Evolutionary conservation across 2,113 vertebrate species (phyloP).

Genomic region (Hystrix cristata): DNA sequence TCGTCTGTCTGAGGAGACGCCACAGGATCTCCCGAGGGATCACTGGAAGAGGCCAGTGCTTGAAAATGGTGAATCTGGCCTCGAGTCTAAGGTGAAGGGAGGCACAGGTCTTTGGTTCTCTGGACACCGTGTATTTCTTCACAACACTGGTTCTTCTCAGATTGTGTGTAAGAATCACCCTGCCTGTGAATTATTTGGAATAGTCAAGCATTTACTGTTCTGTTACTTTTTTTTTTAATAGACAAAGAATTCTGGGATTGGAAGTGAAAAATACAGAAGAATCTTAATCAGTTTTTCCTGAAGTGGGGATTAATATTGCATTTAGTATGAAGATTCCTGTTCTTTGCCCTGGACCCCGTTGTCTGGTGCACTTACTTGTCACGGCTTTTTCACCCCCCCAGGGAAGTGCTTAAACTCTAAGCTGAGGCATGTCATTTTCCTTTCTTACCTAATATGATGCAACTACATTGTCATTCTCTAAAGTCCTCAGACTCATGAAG

Average conservation of each 20-base stretch:
- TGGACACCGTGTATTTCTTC: background rate
- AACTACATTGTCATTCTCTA: background rate
- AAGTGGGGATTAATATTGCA: background rate
- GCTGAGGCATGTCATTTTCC: background rate
- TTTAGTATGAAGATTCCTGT: background rate
- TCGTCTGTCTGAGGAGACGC: background rate
- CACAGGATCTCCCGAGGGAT: background rate
- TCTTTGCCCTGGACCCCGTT: background rate
- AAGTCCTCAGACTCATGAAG: background rate
- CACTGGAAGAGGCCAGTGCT: background rate
- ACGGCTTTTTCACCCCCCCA: background rate
- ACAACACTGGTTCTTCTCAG: background rate
- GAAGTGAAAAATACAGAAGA: background rate
- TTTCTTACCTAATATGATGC: background rate
- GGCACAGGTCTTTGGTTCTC: background rate
- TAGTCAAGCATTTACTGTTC: background rate
- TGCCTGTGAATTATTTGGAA: background rate
- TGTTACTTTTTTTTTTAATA: background rate
- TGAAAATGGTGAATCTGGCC: background rate
- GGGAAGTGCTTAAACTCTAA: background rate
- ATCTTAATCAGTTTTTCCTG: background rate
- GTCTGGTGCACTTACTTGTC: background rate
- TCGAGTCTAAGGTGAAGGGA: background rate
- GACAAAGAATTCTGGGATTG: slow-evolving; percentile 14
- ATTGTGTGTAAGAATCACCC: background rate